These are phyloP conservation scores for Drosophila pseudotakahashii DNA, from an alignment of 2,888 invertebrate species.

Conservation along the genomic window DNA sequence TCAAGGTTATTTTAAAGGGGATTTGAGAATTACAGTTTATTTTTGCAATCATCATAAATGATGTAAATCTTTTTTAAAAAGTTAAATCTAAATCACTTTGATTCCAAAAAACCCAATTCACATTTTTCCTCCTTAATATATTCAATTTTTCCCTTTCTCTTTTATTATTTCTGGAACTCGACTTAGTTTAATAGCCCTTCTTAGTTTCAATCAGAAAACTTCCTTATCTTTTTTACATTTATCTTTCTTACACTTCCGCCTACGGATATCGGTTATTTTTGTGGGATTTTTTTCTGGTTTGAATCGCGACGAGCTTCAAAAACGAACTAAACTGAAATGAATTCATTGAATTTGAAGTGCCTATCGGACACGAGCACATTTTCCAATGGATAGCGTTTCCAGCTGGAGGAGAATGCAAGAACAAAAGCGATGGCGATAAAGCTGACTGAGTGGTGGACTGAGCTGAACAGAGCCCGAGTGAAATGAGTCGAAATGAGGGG, in stretches of 20 bases:
- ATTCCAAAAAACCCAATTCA: neutral
- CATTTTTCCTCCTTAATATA: neutral
- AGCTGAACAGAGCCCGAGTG: slow-evolving; percentile 31
- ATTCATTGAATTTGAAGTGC: slow-evolving; percentile 44
- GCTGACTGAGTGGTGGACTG: slow-evolving; percentile 34
- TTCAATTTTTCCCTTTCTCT: neutral
- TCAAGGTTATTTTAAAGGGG: slow-evolving; percentile 52
- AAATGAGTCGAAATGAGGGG: slow-evolving; percentile 11
- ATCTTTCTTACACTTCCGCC: slow-evolving; percentile 63
- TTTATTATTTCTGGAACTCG: slow-evolving; percentile 6
- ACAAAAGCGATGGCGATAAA: slow-evolving; percentile 49
- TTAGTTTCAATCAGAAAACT: slow-evolving; percentile 21
- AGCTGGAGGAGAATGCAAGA: slow-evolving; percentile 52
- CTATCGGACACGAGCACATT: slow-evolving; percentile 25
- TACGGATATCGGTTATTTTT: slow-evolving; percentile 32
- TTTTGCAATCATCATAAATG: neutral
- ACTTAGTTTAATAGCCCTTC: slow-evolving; percentile 16
- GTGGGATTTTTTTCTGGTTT: slow-evolving; percentile 31
- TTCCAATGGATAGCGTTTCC: slow-evolving; percentile 49
- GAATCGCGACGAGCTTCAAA: slow-evolving; percentile 57
- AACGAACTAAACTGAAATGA: slow-evolving; percentile 52
- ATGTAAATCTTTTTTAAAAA: too few relatives aligned
- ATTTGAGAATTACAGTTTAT: neutral
- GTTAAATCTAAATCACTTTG: too few relatives aligned
- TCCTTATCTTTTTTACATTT: slow-evolving; percentile 53